These are phyloP conservation scores for Tiliacea citrago DNA, from an alignment of 2,888 invertebrate species.

Conservation along the genomic window DNA sequence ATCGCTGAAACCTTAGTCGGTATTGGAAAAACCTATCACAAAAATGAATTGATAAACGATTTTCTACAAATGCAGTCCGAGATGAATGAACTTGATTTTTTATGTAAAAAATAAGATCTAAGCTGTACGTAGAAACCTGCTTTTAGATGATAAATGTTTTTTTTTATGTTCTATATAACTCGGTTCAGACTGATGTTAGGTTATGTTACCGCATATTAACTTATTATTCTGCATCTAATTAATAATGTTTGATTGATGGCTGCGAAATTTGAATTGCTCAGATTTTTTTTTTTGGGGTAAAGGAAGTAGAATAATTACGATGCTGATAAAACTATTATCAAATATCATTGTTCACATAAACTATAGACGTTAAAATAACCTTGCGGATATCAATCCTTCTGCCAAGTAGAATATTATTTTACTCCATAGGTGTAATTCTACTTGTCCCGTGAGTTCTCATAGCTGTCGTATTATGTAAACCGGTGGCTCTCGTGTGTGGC, in stretches of 20 bases:
- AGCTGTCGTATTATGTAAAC: conserved; percentile 18
- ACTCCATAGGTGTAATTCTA: conserved; percentile 11
- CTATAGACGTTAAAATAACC: background rate
- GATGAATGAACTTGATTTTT: too few relatives aligned
- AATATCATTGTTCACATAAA: background rate
- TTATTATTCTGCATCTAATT: background rate
- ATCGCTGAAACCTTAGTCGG: too few relatives aligned
- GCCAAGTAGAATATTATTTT: background rate
- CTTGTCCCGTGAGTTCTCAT: background rate
- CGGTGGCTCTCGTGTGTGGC: conserved; percentile 49
- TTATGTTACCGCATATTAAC: background rate
- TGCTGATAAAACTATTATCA: too few relatives aligned
- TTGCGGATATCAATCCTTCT: background rate
- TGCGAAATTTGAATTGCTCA: background rate
- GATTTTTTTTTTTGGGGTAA: background rate
- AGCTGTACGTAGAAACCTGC: too few relatives aligned
- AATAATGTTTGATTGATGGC: background rate
- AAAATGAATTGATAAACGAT: too few relatives aligned
- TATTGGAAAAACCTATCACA: too few relatives aligned
- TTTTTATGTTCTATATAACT: background rate
- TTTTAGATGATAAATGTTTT: too few relatives aligned
- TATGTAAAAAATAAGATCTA: too few relatives aligned
- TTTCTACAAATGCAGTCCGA: too few relatives aligned
- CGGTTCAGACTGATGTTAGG: background rate
- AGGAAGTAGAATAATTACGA: background rate